Percentiles rank a stretch among this genome's conserved stretches.
phyloP scores from a whole-genome alignment of 92 coral and sea anemone species.

The Meandrina meandrites region DNA sequence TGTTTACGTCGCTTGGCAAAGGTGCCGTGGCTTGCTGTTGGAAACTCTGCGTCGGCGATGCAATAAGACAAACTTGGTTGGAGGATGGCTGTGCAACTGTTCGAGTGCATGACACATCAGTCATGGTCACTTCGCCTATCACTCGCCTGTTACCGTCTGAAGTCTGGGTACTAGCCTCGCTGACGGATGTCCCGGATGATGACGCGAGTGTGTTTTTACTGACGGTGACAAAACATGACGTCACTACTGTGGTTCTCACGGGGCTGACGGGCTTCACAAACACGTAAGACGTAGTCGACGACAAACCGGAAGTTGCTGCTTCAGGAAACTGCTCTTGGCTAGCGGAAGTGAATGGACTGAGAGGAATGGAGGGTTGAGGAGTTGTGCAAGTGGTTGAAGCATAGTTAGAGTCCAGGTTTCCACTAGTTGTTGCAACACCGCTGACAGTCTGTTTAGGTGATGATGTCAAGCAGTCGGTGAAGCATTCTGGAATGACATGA shows the following conservation, averaged over 20 bases:
- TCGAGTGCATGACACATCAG: background rate
- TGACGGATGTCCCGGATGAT: conserved; percentile 21
- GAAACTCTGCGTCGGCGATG: background rate
- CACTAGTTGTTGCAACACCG: conserved; percentile 1
- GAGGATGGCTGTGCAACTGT: conserved; percentile 10
- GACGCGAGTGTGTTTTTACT: conserved; percentile 11
- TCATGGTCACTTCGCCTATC: conserved; percentile 1
- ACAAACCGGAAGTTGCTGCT: conserved; percentile 9
- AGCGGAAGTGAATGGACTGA: background rate
- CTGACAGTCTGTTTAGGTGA: conserved; percentile 16
- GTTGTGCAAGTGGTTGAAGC: background rate
- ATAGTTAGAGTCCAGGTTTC: background rate
- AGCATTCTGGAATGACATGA: conserved; percentile 60
- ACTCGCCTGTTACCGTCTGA: background rate
- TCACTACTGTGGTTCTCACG: conserved; percentile 25
- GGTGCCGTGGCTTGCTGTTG: background rate
- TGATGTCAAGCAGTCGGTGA: conserved; percentile 26
- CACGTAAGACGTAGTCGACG: conserved; percentile 31
- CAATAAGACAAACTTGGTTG: background rate
- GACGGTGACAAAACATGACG: conserved; percentile 43
- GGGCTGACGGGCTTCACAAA: conserved; percentile 43
- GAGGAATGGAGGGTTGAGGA: background rate
- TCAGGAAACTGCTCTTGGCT: background rate
- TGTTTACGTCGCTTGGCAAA: conserved; percentile 16
- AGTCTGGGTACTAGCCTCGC: conserved; percentile 1